phyloP scores from a whole-genome alignment of 2,797 vertebrate genomes.

The Apodemus agrarius region DNA sequence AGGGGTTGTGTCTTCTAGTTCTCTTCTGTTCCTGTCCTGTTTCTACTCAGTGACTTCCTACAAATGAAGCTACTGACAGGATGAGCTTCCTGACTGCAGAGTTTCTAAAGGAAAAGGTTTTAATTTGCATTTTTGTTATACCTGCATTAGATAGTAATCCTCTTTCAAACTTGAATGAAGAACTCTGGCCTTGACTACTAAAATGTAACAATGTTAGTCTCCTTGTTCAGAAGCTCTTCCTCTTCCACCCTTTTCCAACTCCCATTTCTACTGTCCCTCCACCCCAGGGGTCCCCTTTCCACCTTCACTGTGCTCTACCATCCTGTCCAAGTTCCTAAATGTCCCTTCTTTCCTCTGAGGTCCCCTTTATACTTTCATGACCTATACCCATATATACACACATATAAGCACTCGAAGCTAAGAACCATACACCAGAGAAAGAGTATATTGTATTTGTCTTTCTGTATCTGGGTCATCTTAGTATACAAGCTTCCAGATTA shows the following conservation, averaged over 20 bases:
- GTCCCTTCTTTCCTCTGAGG: too few relatives aligned
- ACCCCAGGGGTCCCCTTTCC: neutral
- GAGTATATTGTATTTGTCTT: neutral
- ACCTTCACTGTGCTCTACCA: neutral
- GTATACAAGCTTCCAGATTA: neutral
- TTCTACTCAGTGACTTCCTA: neutral
- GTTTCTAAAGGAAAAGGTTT: neutral
- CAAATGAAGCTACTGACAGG: neutral
- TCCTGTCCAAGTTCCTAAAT: neutral
- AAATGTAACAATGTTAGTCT: too few relatives aligned
- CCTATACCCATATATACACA: neutral
- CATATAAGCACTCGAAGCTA: neutral
- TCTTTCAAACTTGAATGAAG: neutral
- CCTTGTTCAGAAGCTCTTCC: neutral
- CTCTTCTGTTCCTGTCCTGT: neutral
- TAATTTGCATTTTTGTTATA: slow-evolving; percentile 34
- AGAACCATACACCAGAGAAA: neutral
- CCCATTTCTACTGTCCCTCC: neutral
- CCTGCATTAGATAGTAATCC: neutral
- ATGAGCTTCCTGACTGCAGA: neutral
- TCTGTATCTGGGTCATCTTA: neutral
- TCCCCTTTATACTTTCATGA: neutral
- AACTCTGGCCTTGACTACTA: neutral
- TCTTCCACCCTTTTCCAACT: neutral
- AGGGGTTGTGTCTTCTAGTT: neutral